Conservation (phyloP, 2,797 vertebrate genomes). For the Remorina albescens region DNA sequence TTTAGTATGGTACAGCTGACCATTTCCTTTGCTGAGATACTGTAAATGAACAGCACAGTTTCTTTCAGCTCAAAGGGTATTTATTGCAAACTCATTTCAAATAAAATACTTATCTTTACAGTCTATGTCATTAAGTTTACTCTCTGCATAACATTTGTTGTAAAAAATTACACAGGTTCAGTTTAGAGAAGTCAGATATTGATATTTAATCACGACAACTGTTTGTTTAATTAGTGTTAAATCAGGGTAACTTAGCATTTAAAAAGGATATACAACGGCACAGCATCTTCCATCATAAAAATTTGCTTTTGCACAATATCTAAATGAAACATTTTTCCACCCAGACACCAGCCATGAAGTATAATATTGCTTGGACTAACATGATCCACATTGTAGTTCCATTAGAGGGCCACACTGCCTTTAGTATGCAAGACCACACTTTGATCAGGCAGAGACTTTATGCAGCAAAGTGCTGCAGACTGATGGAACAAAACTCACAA, state of each 20-base stretch:
- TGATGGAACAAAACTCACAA: constrained; percentile 37
- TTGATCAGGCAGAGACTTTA: constrained; percentile 4
- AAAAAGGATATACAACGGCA: neutral
- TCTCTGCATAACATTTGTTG: neutral
- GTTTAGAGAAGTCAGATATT: neutral
- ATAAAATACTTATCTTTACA: neutral
- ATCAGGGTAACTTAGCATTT: neutral
- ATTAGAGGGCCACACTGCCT: neutral
- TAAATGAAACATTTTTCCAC: neutral
- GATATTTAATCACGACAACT: too few species aligned
- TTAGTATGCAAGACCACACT: constrained; percentile 30
- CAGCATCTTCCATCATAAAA: neutral
- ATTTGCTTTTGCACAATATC: neutral
- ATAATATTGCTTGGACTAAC: neutral
- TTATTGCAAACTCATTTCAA: neutral
- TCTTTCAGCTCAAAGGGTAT: neutral
- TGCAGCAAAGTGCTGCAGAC: constrained; percentile 16
- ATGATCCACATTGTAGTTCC: neutral
- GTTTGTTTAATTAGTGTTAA: neutral
- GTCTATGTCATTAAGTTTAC: neutral
- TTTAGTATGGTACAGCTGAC: neutral
- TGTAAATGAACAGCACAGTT: neutral
- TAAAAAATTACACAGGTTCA: too few species aligned
- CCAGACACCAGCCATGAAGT: too few species aligned
- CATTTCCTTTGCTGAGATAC: neutral